phyloP scores from a whole-genome alignment of 2,113 vertebrate genomes.

The Megaleporinus macrocephalus region DNA sequence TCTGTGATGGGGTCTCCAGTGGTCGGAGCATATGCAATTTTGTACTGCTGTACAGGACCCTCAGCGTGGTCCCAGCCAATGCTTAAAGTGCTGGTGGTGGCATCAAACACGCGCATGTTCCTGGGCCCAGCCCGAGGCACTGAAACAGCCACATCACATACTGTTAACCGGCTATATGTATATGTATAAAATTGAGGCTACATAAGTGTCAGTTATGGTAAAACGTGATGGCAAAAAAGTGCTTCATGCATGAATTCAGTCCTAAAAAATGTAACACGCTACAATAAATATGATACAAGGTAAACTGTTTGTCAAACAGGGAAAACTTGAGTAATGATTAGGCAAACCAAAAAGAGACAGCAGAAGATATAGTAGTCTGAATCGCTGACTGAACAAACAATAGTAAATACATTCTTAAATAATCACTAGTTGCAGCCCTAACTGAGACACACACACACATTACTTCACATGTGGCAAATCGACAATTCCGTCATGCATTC shows the following conservation, averaged over 20 bases:
- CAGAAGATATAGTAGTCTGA: background rate
- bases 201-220: background rate
- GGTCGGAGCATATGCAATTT: constrained; percentile 87
- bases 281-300: no score
- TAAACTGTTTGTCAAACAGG: no score
- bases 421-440: background rate
- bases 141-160: constrained; percentile 64
- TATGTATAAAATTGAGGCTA: background rate
- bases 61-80: constrained; percentile 96
- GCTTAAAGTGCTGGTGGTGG: constrained; percentile 91
- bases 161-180: background rate
- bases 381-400: background rate
- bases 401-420: background rate
- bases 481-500: constrained; percentile 2
- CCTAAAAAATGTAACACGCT: no score
- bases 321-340: background rate
- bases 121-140: constrained; percentile 90
- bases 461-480: constrained; percentile 11
- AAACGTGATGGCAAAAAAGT: no score
- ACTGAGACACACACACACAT: background rate
- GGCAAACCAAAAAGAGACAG: background rate
- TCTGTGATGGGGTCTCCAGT: constrained; percentile 92
- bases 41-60: constrained; percentile 92
- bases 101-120: constrained; percentile 89
- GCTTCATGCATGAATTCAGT: no score